Conservation (phyloP, 2,113 vertebrate genomes). For the Tragelaphus imberbis region DNA sequence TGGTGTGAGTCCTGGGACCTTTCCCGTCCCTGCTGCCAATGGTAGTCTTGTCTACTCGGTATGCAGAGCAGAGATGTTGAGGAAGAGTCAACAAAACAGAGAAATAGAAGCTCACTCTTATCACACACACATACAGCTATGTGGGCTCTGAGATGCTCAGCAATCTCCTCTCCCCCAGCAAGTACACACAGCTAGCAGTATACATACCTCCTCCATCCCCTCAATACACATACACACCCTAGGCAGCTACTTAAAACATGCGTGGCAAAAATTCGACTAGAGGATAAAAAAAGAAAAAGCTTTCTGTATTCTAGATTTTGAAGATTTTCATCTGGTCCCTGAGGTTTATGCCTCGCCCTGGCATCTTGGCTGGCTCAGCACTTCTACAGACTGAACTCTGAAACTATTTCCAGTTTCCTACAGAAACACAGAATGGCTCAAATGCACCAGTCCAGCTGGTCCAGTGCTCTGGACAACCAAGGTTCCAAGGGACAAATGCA, state of each 20-base stretch:
- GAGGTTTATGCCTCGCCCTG: neutral
- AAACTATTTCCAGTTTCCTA: neutral
- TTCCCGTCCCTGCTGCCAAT: neutral
- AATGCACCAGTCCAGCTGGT: neutral
- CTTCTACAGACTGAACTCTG: neutral
- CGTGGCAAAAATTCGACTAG: neutral
- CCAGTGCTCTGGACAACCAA: neutral
- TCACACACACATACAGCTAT: neutral
- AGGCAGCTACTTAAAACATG: neutral
- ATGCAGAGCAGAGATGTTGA: neutral
- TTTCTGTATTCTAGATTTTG: neutral
- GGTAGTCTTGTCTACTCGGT: neutral
- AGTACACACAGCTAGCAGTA: neutral
- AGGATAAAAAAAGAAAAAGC: neutral
- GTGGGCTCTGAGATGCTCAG: neutral
- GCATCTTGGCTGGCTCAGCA: neutral
- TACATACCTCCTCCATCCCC: no score
- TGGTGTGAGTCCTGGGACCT: neutral
- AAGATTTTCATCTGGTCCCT: neutral
- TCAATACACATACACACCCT: neutral
- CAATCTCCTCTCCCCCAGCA: neutral
- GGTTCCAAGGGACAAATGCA: neutral
- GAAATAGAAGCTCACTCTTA: neutral
- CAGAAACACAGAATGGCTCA: neutral
- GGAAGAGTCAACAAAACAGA: neutral